Base-by-base conservation (phyloP, 2,113 vertebrate species). In the Amblyopsis rosae region DNA sequence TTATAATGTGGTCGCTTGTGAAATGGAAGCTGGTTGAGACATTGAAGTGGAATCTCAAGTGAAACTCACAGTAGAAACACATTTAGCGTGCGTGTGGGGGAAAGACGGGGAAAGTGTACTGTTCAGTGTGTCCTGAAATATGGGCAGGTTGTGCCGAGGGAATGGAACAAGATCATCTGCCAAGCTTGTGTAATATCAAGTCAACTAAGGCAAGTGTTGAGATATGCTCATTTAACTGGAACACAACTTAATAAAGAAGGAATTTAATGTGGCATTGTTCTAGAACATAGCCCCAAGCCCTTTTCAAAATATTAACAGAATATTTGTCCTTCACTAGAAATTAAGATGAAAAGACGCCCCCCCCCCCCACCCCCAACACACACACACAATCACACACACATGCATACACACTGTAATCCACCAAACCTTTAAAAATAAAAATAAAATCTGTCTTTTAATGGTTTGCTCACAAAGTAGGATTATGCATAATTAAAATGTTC, bases 161-260 rank as follows among this genome's bases (percentile, higher is more conserved):
- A 74, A 72, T 57, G 35, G 74, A 75, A 81, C 33, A 88, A 87
- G 85, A 77, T 65, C 85, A 87, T 91, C 70, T 95, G 94, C 94
- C 93, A 94, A 87, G 89, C 88, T 91, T 73, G 58, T 93, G 93
- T 93, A 94, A 95, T 85, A 88, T 65, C 90, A 86, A 90, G 88
- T 92, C 86, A 87, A 87, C 87, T 59, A 66, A 86, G 91, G 89
- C 93, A 94, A 93, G 92, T 94, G 93, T 85, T 86, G 87, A 79
- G 89, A 88, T 79, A 90, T 91, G 91, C 87, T 86, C 69, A 77
- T 83, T 89, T 90, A 85, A 41, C 70, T 90, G 91, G 86, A 94
- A 92, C 88, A 87, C 75, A 63, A 90, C 82, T 90, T 93, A 92
- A 94, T 94, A 91, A 91, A 91, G 83, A 88, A 88, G 92, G 93